These are phyloP conservation scores for Corbicula japonica DNA, from an alignment of 2,888 invertebrate genomes.

Conservation along the genomic window DNA sequence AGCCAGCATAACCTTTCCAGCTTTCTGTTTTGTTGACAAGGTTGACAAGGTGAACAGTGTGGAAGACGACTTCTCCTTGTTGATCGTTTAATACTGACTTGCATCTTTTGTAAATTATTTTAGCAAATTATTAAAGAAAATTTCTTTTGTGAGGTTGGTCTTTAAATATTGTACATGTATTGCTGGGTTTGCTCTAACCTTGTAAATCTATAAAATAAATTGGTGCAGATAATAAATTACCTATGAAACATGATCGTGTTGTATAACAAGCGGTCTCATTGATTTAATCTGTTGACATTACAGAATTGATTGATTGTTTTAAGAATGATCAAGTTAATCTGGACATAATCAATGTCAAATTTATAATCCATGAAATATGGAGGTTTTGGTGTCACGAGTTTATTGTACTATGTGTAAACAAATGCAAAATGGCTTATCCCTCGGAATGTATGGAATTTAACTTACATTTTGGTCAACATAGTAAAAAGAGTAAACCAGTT, in stretches of 20 bases:
- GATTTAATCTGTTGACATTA: constrained; percentile 31
- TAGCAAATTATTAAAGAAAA: too few relatives aligned
- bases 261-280: not conserved
- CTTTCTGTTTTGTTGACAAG: too few relatives aligned
- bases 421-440: constrained; percentile 13
- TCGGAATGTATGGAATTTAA: constrained; percentile 3
- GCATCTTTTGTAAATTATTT: too few relatives aligned
- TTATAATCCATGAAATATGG: constrained; percentile 34
- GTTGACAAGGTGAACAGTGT: too few relatives aligned
- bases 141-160: too few relatives aligned
- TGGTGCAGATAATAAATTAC: constrained; percentile 17
- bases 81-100: too few relatives aligned
- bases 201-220: too few relatives aligned
- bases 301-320: constrained; percentile 25
- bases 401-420: constrained; percentile 23
- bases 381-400: constrained; percentile 23
- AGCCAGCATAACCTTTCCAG: too few relatives aligned
- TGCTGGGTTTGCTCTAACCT: too few relatives aligned
- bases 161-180: too few relatives aligned
- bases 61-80: too few relatives aligned
- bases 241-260: constrained; percentile 4
- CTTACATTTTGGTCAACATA: not conserved
- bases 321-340: constrained; percentile 22
- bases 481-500: not conserved
- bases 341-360: constrained; percentile 10